Base-by-base conservation (phyloP, 2,888 invertebrate species). In the Synanthedon tipuliformis region DNA sequence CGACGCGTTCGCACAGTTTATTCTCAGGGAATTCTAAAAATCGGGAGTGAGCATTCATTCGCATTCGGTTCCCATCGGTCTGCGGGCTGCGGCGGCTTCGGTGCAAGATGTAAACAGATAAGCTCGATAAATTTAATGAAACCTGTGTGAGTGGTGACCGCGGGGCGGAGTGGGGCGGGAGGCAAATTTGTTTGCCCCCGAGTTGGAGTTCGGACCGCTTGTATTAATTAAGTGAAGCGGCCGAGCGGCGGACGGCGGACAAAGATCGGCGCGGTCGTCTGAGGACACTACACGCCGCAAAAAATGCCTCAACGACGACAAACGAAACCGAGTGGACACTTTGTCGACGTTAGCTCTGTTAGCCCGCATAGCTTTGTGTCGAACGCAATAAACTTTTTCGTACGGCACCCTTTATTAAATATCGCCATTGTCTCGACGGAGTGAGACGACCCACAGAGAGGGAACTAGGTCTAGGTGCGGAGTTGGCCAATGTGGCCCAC, bases 111-210 rank as follows among this genome's bases (percentile, higher is more conserved):
- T 70, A 69, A 65, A 68, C 63, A 73, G 85, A 84, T 85, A 81
- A 81, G 70, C 66, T 63, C 77, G 81, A 84, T 86, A 82, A 82
- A 84, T 86, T 83, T 82, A 86, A 84, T 85, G 77, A 84, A 83
- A 79, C 66, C 73, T 78, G 73, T 70, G 68, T 56, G 60, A 67
- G 65, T 62, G 65, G 66, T 69, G 68, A 59, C 53, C 55, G 55
- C 51, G 59, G 52, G 57, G 56, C 53, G 53, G 58, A 58, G 59
- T 57, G 57, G 56, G 54, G 56, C 59, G 54, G 61, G 66, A 68
- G 68, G 77, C 78, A 78, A 81, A 83, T 83, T 80, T 76, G 84
- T 81, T 79, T 69, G 73, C 67, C 67, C 65, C 71, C 62, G 71
- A 74, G 54, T 56, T 53, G 56, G 53, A 40, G 34, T 45, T 70